These are phyloP conservation scores for Halcyon badia DNA, from an alignment of 2,797 vertebrate genomes.

Conservation along the genomic window DNA sequence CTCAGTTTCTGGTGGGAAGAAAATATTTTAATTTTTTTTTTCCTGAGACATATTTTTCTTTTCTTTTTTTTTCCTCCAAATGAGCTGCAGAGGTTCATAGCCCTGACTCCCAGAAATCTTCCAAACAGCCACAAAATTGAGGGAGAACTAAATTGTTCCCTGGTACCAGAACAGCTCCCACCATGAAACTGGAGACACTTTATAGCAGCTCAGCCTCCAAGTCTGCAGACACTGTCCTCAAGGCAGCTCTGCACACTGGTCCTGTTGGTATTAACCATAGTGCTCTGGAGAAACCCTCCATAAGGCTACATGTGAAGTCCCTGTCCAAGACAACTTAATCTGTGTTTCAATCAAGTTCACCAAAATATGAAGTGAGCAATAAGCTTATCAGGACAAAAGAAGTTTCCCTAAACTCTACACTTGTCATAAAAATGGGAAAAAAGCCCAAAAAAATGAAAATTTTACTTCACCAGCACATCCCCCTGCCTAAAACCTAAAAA, in stretches of 20 bases:
- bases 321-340: not conserved
- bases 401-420: not conserved
- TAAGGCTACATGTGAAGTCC: rapidly evolving
- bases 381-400: not conserved
- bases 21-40: not conserved
- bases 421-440: not conserved
- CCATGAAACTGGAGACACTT: not conserved
- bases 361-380: not conserved
- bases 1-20: not conserved
- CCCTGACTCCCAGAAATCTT: not conserved
- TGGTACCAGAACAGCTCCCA: not conserved
- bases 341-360: not conserved
- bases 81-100: rapidly evolving
- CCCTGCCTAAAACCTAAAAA: not conserved
- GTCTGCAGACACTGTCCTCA: not conserved
- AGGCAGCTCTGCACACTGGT: not conserved
- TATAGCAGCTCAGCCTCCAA: not conserved
- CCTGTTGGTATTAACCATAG: not conserved
- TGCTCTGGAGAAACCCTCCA: not conserved
- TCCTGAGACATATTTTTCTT: not conserved
- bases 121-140: not conserved
- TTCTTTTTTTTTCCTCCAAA: not conserved
- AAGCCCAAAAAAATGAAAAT: not conserved
- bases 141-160: not conserved
- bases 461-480: not conserved